Evolutionary conservation across 2,888 invertebrate species (phyloP), one percentile per base, ranked within the genome.

Genomic region (Drosophila melanosoma): DNA sequence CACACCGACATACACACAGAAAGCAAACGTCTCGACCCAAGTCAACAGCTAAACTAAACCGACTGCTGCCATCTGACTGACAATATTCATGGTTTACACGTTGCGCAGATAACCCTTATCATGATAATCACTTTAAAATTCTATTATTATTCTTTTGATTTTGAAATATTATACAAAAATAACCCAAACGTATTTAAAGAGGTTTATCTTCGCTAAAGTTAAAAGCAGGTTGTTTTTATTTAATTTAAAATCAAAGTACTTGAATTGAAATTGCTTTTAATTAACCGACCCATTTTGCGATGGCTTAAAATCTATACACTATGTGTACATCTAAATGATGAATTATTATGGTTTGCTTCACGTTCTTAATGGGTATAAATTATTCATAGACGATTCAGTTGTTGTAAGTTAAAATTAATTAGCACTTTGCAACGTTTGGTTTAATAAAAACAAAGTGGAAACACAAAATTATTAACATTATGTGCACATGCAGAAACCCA

Each of bases 41-140:
- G 72, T 77, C 76, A 78, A 76, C 76, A 80, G 54, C 67, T 65
- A 76, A 76, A 71, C 76, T 45, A 65, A 63, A 70, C 64, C 56
- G 64, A 61, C 79, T 58, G 52, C 59, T 32, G 8, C 74, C 60
- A 69, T 74, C 35, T 36, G 35, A 20, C 54, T 36, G 26, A 33
- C 51, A 29, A 59, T 40, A 42, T 45, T 51, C 20, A 35, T 32
- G 40, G 75, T 76, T 68, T 52, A 77, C 60, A 48, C 67, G 76
- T 2, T 6, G 15, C 40, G 11, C 36, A 53, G 20, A 42, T 36
- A 36, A 36, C 12, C 6, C 49, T 7, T 10, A 65, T 78, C 67
- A 20, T 23, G 40, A 60, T 51, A 42, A 56, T 5, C 17, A 2
- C 32, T 36, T 11, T 4, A 1, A 33, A 26, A 45, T 42, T 35